A percentile compares a stretch with the other conserved stretches of the same genome.
Evolutionary conservation across 2,888 invertebrate species (phyloP).

Genomic region (Arctia plantaginis): DNA sequence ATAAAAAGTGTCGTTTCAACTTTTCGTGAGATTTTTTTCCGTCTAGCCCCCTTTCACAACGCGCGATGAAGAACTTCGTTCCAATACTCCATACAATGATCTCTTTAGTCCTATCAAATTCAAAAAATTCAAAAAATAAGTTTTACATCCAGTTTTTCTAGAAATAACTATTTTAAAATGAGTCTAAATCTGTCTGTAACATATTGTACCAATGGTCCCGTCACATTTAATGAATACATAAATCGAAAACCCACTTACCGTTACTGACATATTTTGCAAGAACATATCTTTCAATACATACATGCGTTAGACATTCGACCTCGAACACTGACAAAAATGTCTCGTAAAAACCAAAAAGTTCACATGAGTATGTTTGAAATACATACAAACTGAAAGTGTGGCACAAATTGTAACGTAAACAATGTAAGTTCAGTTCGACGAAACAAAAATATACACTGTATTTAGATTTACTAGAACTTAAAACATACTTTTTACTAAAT

Average conservation of each 20-base stretch:
- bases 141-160: not conserved
- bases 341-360: constrained; percentile 70
- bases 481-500: no score
- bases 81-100: not conserved
- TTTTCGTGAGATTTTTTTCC: no score
- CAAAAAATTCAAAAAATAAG: not conserved
- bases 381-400: constrained; percentile 58
- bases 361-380: constrained; percentile 69
- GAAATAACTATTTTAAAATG: not conserved
- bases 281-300: constrained; percentile 82
- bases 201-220: not conserved
- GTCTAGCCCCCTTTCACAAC: no score
- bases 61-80: no score
- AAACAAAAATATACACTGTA: not conserved
- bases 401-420: not conserved
- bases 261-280: constrained; percentile 72
- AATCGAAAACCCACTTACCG: constrained; percentile 61
- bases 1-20: no score
- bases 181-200: not conserved
- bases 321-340: constrained; percentile 80
- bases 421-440: not conserved
- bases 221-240: not conserved
- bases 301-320: constrained; percentile 77
- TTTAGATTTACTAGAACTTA: no score
- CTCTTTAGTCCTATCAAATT: not conserved